Evolutionary conservation across 1,140 invertebrate species (phyloP).

Genomic region (Cotesia glomerata): DNA sequence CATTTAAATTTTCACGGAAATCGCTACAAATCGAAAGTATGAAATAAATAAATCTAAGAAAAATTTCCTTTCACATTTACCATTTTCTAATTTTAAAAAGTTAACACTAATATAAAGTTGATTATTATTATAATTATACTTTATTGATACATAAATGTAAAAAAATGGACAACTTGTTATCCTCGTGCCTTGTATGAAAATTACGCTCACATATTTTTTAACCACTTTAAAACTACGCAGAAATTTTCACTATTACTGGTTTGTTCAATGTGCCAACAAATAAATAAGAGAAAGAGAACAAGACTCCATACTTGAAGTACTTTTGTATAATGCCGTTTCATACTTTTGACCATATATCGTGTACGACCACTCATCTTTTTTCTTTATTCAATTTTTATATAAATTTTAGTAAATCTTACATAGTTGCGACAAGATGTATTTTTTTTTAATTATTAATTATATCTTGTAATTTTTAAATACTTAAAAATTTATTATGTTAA

Average conservation of each 20-base stretch:
- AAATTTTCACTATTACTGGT: background rate
- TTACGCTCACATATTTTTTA: background rate
- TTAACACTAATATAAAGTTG: background rate
- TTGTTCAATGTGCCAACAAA: conserved; percentile 5
- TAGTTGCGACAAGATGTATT: background rate
- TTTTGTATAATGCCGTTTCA: background rate
- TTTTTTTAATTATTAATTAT: background rate
- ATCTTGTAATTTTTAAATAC: background rate
- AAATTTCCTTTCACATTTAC: no score
- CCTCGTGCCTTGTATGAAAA: conserved; percentile 13
- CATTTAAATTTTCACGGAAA: background rate
- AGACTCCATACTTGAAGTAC: background rate
- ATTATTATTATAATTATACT: background rate
- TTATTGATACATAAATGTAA: background rate
- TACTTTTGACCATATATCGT: background rate
- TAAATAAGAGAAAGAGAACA: background rate
- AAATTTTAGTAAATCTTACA: background rate
- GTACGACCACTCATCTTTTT: conserved; percentile 3
- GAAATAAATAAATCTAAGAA: no score
- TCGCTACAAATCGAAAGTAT: background rate
- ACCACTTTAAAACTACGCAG: background rate
- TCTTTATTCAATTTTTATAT: background rate
- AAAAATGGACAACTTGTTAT: background rate
- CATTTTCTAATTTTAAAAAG: no score
- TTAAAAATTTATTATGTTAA: no score